A percentile compares a stretch with the other conserved stretches of the same genome.
Conservation (phyloP, 2,888 invertebrate species). For the Diachrysia chrysitis region DNA sequence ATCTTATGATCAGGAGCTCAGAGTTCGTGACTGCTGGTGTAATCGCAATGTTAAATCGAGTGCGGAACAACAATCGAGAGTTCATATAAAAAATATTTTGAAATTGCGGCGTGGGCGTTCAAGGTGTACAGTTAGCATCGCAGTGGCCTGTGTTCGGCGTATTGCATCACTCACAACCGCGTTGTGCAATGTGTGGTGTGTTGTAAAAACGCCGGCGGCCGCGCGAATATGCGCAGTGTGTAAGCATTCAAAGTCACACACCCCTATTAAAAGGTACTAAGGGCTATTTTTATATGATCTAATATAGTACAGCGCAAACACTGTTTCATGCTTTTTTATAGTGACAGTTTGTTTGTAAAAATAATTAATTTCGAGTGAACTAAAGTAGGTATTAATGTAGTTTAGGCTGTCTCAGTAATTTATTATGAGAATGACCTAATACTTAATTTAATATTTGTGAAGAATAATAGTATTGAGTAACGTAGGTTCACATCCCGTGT, state of each 20-base stretch:
- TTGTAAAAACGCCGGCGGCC: conserved; percentile 57
- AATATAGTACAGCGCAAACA: background rate
- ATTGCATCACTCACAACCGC: conserved; percentile 57
- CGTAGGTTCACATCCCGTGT: conserved; percentile 12
- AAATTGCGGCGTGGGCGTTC: conserved; percentile 62
- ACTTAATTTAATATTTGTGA: background rate
- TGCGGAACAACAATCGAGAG: conserved; percentile 58
- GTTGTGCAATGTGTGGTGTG: conserved; percentile 61
- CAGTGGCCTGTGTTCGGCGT: conserved; percentile 45
- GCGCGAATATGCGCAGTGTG: conserved; percentile 37
- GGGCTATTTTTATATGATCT: conserved; percentile 13
- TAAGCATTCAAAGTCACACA: conserved; percentile 6
- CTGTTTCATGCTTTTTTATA: conserved; percentile 15
- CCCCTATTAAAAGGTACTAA: conserved; percentile 18
- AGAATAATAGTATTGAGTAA: conserved; percentile 12
- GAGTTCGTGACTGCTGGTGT: conserved; percentile 44
- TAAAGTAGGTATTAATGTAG: background rate
- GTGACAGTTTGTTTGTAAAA: conserved; percentile 23
- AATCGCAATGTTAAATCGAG: conserved; percentile 47
- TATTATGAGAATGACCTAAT: conserved; percentile 7
- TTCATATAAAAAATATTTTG: conserved; percentile 59
- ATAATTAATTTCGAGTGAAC: conserved; percentile 14
- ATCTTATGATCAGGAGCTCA: conserved; percentile 44
- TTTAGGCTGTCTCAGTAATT: background rate
- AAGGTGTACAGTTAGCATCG: conserved; percentile 62